phyloP scores from a whole-genome alignment of 2,113 vertebrate species.

The Actenoides hombroni region DNA sequence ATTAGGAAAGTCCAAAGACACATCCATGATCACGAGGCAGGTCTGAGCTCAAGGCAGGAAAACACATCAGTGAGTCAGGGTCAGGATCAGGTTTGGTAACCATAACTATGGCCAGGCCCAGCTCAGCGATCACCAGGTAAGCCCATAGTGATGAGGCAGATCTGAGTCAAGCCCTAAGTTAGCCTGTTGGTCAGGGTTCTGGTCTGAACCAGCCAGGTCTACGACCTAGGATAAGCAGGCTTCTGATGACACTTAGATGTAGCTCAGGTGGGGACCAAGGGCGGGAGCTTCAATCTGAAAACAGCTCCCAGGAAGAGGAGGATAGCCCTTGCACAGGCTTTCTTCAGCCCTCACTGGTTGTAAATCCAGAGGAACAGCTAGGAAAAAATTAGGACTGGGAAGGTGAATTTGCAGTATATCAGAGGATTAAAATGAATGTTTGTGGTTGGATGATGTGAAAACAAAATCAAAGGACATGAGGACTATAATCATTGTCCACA shows the following conservation, averaged over 20 bases:
- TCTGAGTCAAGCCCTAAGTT: neutral
- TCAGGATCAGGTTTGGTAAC: neutral
- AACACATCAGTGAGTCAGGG: neutral
- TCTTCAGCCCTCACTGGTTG: neutral
- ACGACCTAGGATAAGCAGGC: neutral
- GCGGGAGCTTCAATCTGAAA: neutral
- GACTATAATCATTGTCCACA: neutral
- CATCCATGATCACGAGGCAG: neutral
- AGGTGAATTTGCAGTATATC: neutral
- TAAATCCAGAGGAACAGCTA: neutral
- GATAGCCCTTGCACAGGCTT: neutral
- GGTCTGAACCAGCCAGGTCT: neutral
- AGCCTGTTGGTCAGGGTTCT: neutral
- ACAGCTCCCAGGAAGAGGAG: neutral
- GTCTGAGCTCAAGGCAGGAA: neutral
- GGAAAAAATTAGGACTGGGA: neutral
- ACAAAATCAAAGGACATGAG: neutral
- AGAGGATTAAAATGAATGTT: neutral
- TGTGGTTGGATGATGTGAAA: neutral
- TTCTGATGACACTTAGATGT: neutral
- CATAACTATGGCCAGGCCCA: neutral
- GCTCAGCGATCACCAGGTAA: neutral
- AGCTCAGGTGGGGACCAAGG: rapidly evolving
- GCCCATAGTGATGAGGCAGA: neutral
- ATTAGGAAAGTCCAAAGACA: neutral